Base-by-base conservation (phyloP, 2,113 vertebrate species). In the Dasyprocta punctata region DNA sequence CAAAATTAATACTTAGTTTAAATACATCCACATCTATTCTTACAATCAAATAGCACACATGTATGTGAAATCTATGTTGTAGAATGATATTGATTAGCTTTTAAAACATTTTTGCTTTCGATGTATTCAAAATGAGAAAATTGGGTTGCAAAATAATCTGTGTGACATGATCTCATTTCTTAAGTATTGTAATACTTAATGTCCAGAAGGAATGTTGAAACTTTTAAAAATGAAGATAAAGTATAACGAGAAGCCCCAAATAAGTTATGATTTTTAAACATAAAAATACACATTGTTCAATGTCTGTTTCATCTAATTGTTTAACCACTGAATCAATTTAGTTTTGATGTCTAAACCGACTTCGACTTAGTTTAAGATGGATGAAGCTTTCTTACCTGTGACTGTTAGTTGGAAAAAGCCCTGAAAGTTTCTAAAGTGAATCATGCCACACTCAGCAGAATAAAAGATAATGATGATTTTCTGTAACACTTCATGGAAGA, bases 341-440 rank as follows among this genome's bases (percentile, higher is more conserved):
- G 78, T 67, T 92, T 88, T 83, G 86, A 91, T 89, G 33, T 86
- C 41, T 93, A 77, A 95, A 24, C 67, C 91, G 86, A 61, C 33
- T 90, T 88, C 44, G 52, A 63, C 82, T 97, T 92, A 78, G 58
- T 30, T 81, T 38, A n/a, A 13, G 63, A 89, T 88, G 88, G 77
- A 88, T 22, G 56, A 24, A 96, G 49, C 38, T 96, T 86, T 95
- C 36, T 96, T 44, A 58, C 0, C 60, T 83, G 58, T 86, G 47
- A 94, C 69, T 65, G 3, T n/a, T 30, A n/a, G 8, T 56, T 54
- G 41, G 22, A 84, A 69, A 3, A 94, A n/a, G 22, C 47, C 38
- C 61, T 52, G 52, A 69, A 92, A 47, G 22, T 83, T 88, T 65
- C 86, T 73, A 20, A 89, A 90, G 38, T 63, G 33, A 9, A 56